Evolutionary conservation across 2,113 vertebrate species (phyloP).

Genomic region (Amazona guildingii): DNA sequence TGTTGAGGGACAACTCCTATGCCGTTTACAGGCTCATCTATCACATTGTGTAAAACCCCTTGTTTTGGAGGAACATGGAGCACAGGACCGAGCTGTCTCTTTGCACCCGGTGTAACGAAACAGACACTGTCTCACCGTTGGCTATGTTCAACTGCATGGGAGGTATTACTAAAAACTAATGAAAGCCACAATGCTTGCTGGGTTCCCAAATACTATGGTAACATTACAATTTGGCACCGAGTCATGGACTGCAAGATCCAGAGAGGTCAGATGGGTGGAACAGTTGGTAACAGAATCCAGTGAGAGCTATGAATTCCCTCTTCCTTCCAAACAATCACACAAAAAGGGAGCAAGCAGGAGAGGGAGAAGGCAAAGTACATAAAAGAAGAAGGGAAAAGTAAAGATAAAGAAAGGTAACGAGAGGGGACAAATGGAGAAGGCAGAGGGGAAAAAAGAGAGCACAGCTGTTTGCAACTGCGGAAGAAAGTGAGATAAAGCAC

Average conservation of each 20-base stretch:
- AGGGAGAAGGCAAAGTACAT: neutral
- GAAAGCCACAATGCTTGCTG: conserved; percentile 42
- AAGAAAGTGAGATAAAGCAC: conserved; percentile 29
- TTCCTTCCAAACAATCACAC: conserved; percentile 26
- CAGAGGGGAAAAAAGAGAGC: neutral
- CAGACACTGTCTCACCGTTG: conserved; percentile 41
- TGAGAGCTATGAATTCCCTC: conserved; percentile 26
- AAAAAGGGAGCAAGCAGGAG: neutral
- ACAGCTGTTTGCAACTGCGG: conserved; percentile 3
- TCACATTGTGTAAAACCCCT: neutral
- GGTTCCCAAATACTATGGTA: conserved; percentile 40
- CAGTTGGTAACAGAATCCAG: conserved; percentile 56
- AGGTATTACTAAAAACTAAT: conserved; percentile 46
- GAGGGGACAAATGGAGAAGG: neutral
- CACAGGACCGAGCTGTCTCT: conserved; percentile 14
- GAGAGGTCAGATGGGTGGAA: conserved; percentile 50
- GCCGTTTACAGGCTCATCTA: neutral
- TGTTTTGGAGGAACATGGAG: neutral
- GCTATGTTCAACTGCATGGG: conserved; percentile 16
- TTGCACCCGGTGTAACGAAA: neutral
- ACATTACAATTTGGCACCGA: conserved; percentile 26
- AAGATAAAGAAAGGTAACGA: neutral
- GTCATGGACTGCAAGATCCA: conserved; percentile 22
- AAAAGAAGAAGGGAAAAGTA: neutral
- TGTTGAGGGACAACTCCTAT: neutral